These are phyloP conservation scores for Leptopilina syphax DNA, from an alignment of 2,888 invertebrate species.

Conservation along the genomic window DNA sequence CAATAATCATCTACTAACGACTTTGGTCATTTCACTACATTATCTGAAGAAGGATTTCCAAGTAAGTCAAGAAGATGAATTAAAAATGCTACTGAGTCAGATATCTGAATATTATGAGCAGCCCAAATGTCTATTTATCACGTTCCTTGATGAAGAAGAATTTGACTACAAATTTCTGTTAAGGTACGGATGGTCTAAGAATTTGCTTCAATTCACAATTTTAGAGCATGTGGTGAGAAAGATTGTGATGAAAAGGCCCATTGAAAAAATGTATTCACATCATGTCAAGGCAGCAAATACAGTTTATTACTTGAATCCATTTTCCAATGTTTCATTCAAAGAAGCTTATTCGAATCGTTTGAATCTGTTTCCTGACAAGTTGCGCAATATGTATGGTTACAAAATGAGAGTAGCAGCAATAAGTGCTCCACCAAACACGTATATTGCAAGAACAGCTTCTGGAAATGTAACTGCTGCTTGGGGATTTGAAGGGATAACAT, in stretches of 20 bases:
- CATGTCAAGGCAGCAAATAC: neutral
- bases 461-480: neutral
- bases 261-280: neutral
- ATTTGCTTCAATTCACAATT: neutral
- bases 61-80: neutral
- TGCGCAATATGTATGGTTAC: neutral
- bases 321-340: neutral
- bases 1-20: neutral
- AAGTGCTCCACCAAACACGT: neutral
- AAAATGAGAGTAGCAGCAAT: neutral
- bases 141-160: neutral
- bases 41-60: neutral
- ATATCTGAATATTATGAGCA: neutral
- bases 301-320: neutral
- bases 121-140: neutral
- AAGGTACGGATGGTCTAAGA: neutral
- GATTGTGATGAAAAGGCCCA: neutral
- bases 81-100: neutral
- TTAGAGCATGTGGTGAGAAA: neutral
- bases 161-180: neutral
- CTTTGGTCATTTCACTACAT: neutral
- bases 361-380: neutral
- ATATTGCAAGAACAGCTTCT: neutral
- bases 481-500: neutral
- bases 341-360: neutral